Conservation (phyloP, 2,797 vertebrate species). For the Tenualosa thibaudeaui region DNA sequence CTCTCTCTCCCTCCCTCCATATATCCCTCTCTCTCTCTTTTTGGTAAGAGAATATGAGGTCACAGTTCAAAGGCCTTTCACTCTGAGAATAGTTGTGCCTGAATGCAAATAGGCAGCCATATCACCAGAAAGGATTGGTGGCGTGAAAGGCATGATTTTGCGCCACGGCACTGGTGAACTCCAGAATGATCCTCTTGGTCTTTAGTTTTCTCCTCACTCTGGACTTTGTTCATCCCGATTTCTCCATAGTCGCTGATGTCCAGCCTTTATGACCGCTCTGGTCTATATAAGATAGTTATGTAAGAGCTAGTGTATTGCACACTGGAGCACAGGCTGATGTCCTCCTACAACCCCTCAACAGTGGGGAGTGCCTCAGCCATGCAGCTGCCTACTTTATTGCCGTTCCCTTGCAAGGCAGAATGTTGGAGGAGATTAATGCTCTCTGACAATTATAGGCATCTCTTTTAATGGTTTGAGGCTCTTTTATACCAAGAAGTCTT, state of each 20-base stretch:
- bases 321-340: neutral
- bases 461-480: neutral
- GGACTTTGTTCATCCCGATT: neutral
- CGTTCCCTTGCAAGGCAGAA: too few species aligned
- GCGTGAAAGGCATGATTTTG: neutral
- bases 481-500: neutral
- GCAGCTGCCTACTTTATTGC: neutral
- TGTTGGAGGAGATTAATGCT: neutral
- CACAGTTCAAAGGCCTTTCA: neutral
- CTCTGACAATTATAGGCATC: neutral
- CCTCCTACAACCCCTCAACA: slow-evolving; percentile 6
- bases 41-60: slow-evolving; percentile 12
- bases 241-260: neutral
- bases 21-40: neutral
- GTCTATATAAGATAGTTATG: neutral
- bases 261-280: neutral
- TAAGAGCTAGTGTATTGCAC: neutral
- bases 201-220: neutral
- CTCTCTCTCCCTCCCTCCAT: neutral
- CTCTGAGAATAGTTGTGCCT: slow-evolving; percentile 15
- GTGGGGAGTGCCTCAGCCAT: neutral
- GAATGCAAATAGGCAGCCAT: slow-evolving; percentile 16
- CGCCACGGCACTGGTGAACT: neutral
- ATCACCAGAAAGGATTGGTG: neutral
- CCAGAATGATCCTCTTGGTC: neutral